Base-by-base conservation (phyloP, 1,140 invertebrate genomes). In the Coptotermes formosanus region DNA sequence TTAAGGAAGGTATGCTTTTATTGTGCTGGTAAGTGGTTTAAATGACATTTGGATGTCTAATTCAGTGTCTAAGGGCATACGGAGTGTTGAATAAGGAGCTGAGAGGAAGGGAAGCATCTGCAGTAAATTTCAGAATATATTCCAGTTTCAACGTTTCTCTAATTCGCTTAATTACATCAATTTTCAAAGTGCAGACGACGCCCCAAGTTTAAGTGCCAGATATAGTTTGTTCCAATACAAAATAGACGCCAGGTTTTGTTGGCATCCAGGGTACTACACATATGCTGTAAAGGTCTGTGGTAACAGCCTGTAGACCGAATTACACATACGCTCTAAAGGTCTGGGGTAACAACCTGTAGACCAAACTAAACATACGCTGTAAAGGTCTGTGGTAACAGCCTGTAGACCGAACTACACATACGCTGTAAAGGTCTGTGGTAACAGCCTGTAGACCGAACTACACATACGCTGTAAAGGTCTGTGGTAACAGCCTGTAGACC, bases 81-180 rank as follows among this genome's bases (percentile, higher is more conserved):
- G n/a, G 64, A 16, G 6, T 8, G 64, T 75, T 30, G 25, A 25
- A n/a, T 9, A 30, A 3, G n/a, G 64, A 6, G 25, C 2, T 14
- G n/a, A 75, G n/a, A 75, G 8, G 64, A 75, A 75, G 64, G 8
- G 64, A 30, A 25, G 12, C 1, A 75, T 7, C 25, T 75, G 64
- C 64, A 75, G n/a, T 30, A n/a, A 75, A 75, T 75, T 75, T 25
- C 64, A 30, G 64, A 75, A 75, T 75, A 75, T 75, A 75, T 75
- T 30, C n/a, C 6, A 75, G 64, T 30, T 16, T 30, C n/a, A 75
- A 75, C 25, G 64, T 75, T 75, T 75, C 64, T 14, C 64, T 75
- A 75, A 75, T 75, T 75, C 64, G 14, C 64, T 75, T 75, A 75
- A 75, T 75, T 75, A 75, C 64, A 75, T 25, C 64, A 75, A 75